Evolutionary conservation across 2,797 vertebrate genomes (phyloP).

Genomic region (Limosa lapponica): DNA sequence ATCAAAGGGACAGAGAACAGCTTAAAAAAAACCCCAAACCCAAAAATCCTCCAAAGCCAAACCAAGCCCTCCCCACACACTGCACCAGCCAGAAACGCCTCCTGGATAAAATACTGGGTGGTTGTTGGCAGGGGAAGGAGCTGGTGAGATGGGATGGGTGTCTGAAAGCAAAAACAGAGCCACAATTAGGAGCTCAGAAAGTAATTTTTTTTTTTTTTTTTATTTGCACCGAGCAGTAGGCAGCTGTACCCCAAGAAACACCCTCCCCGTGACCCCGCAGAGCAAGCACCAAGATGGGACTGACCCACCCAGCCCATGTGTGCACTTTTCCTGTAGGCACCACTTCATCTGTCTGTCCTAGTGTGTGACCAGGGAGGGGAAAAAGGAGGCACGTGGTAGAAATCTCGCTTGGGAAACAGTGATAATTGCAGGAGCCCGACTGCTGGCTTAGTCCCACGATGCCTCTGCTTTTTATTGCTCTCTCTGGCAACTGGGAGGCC

Average conservation of each 20-base stretch:
- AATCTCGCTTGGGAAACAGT: background rate
- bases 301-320: background rate
- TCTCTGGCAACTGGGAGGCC: background rate
- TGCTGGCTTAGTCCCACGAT: background rate
- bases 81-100: background rate
- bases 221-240: background rate
- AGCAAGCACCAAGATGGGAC: background rate
- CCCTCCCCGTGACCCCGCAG: fast-evolving
- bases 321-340: background rate
- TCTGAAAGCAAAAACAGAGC: background rate
- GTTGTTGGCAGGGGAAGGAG: background rate
- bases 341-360: background rate
- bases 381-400: background rate
- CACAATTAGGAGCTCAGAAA: background rate
- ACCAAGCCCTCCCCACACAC: background rate
- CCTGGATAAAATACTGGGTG: background rate
- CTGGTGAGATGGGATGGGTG: background rate
- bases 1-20: slow-evolving; percentile 4
- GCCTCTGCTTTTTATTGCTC: background rate
- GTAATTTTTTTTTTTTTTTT: background rate
- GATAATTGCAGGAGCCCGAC: background rate
- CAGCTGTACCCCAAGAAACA: background rate
- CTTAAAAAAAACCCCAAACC: background rate
- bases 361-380: background rate
- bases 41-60: background rate